Evolutionary conservation across 1,140 invertebrate species (phyloP), one percentile per base, ranked within the genome.

Genomic region (Manduca sexta): DNA sequence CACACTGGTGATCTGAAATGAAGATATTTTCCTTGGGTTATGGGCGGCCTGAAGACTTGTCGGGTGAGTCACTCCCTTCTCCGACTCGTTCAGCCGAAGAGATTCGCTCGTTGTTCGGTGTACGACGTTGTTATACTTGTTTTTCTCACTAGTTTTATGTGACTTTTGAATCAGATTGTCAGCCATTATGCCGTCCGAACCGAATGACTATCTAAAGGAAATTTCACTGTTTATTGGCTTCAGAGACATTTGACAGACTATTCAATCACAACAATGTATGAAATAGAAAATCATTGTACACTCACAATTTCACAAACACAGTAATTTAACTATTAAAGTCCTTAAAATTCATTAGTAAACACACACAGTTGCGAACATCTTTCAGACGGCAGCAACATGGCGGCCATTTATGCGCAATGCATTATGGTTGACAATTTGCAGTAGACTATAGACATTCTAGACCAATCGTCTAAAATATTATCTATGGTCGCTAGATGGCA

Each of bases 1-100:
- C 50, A 96, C 92, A 82, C 82, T 86, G 76, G 95, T 97, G 71
- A 97, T 97, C 88, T 97, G 95, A 88, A 97, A 97, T 45, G 95
- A 96, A 72, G 93, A 94, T 71, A 93, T 88, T 94, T 94, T 88
- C 94, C 94, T 69, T 89, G 84, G 78, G 77, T 86, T 86, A 82
- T 86, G 83, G 68, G 82, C 76, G 73, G 76, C 78, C 77, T 83
- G 84, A 60, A 86, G 85, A 70, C 75, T 85, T 66, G 80, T 84
- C 64, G 80, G 84, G 68, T 86, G 85, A 76, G 78, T 79, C 76
- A 86, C 75, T 75, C 79, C 78, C 84, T 86, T 88, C 61, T 90
- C 88, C 54, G 88, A 84, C 58, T 91, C 90, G 55, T 89, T 89
- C 46, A 93, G 78, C 44, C 93, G 89, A 74, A 93, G 89, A 80